Conservation (phyloP, 2,113 vertebrate genomes). For the Labrus mixtus region DNA sequence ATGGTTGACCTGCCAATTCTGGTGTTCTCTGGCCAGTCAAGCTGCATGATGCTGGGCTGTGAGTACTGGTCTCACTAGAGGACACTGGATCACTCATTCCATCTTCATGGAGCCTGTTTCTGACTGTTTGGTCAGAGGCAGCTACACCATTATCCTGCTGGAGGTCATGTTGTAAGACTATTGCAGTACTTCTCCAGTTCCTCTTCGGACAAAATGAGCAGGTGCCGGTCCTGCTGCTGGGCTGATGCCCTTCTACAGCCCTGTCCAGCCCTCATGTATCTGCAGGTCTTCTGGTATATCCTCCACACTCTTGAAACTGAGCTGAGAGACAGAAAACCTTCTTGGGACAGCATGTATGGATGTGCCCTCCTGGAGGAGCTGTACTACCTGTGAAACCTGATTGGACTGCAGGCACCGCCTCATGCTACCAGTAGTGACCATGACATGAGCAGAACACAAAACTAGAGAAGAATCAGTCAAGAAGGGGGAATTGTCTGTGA, state of each 20-base stretch:
- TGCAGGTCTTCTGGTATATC: not conserved
- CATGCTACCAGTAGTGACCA: too few species aligned
- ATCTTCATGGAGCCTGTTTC: too few species aligned
- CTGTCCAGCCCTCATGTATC: not conserved
- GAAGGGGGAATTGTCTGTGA: not conserved
- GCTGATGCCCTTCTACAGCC: not conserved
- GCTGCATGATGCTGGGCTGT: too few species aligned
- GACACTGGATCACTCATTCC: too few species aligned
- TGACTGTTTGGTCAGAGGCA: not conserved
- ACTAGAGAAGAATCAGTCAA: not conserved
- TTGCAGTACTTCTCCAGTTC: not conserved
- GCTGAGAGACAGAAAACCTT: not conserved
- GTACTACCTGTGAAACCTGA: not conserved
- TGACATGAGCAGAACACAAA: not conserved
- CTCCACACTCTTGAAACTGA: not conserved
- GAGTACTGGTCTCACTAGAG: too few species aligned
- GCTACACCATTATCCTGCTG: not conserved
- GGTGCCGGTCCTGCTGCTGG: not conserved
- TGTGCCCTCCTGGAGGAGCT: too few species aligned
- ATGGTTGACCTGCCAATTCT: too few species aligned
- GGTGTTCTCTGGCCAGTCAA: too few species aligned
- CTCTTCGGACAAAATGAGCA: not conserved
- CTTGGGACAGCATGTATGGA: too few species aligned
- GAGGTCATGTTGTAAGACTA: not conserved
- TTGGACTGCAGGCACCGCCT: not conserved